Conservation (phyloP, 2,113 vertebrate species). For the Cnemophilus loriae region DNA sequence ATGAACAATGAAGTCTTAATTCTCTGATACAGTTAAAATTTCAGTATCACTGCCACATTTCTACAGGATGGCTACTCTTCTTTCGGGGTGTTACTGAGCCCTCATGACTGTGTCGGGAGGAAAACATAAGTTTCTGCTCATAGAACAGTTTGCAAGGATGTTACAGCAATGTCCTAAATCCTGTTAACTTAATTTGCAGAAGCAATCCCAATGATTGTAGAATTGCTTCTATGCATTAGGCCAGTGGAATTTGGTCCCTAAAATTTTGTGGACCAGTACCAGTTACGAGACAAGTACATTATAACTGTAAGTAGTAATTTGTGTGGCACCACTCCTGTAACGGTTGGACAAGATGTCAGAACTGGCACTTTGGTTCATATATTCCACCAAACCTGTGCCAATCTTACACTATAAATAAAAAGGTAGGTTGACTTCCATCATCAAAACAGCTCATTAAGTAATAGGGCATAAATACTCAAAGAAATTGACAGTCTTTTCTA, state of each 20-base stretch:
- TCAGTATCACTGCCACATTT: not conserved
- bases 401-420: conserved; percentile 59
- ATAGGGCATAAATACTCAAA: conserved; percentile 63
- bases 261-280: not conserved
- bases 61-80: not conserved
- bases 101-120: not conserved
- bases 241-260: not conserved
- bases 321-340: not conserved
- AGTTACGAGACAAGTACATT: not conserved
- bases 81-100: not conserved
- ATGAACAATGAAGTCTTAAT: not conserved
- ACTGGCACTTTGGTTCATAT: not conserved
- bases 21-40: not conserved
- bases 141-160: not conserved
- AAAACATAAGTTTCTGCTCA: not conserved
- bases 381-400: conserved; percentile 1
- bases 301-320: not conserved
- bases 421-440: conserved; percentile 57
- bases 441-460: conserved; percentile 71
- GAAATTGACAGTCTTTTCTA: conserved; percentile 66
- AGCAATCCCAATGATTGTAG: not conserved
- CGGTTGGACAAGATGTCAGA: not conserved
- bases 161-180: not conserved
- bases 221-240: not conserved
- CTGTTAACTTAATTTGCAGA: not conserved